Evolutionary conservation across 2,113 vertebrate genomes (phyloP), one percentile per base, ranked within the genome.

Genomic region (Cairina moschata): DNA sequence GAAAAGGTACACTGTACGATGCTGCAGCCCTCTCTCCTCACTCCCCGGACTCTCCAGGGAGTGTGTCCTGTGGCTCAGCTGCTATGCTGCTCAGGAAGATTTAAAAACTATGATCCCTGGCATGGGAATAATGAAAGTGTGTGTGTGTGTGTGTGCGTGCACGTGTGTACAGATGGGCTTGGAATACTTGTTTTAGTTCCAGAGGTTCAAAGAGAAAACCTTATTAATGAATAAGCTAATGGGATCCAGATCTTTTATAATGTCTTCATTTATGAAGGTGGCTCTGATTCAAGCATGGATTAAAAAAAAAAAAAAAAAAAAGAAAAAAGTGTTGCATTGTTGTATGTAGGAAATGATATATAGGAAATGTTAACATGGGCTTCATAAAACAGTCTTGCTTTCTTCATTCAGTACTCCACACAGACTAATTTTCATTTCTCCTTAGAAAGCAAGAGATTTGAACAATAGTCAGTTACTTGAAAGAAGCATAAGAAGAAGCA

Each of bases 51-150:
- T 81, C 13, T 7, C 32, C 4, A 5, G 31, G 29, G 36, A 72
- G 4, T 0, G 0, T 6, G 6, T 42, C 14, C 26, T 68, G 3
- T 32, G 46, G 8, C 21, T 26, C 62, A 66, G 20, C 2, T 8
- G 6, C 4, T 32, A 31, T 65, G 23, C 44, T 78, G n/a, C 44
- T 84, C 52, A 44, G 42, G 10, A 81, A 26, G 29, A 2, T 38
- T 85, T 81, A 23, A 36, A 84, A 74, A 18, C 13, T 59, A 5
- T 34, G 2, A 16, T 82, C 2, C 4, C 15, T 40, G 17, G 13
- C 7, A 48, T 22, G 23, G 17, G 26, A 65, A 77, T 59, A 65
- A 71, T 17, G 9, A 80, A 46, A 58, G 21, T 21, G 20, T 48
- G 46, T 46, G 8, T 46, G 46, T 46, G 8, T 46, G 46, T 48